Evolutionary conservation across 2,888 invertebrate genomes (phyloP).

Genomic region (Leptarthrus brevirostris): DNA sequence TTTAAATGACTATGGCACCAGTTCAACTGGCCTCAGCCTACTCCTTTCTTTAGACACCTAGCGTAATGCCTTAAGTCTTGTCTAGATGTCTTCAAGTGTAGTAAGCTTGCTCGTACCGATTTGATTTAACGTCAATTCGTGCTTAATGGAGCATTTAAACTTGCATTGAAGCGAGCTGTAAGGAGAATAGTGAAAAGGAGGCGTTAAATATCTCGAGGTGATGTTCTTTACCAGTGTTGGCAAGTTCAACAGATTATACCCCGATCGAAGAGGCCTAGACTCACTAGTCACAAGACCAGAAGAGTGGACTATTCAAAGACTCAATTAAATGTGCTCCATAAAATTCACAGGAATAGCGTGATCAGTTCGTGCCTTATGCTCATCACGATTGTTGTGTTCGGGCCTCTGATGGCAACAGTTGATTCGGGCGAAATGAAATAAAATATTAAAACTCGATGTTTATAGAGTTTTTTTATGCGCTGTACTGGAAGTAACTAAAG

Average conservation of each 20-base stretch:
- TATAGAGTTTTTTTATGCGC: constrained; percentile 13
- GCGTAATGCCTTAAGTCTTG: not conserved
- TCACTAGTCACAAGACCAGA: too few species aligned
- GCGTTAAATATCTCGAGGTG: constrained; percentile 45
- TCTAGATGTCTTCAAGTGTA: too few species aligned
- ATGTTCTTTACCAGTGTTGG: constrained; percentile 13
- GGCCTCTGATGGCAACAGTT: constrained; percentile 9
- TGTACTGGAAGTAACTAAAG: not conserved
- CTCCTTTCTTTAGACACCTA: too few species aligned
- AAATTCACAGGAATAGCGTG: constrained; percentile 45
- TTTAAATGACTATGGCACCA: constrained; percentile 17
- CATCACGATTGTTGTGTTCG: constrained; percentile 41
- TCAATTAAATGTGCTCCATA: constrained; percentile 47
- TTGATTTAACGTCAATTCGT: constrained; percentile 43
- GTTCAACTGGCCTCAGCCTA: too few species aligned
- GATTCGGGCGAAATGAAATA: constrained; percentile 25
- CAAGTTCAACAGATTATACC: not conserved
- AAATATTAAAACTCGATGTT: constrained; percentile 16
- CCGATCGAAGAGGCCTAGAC: not conserved
- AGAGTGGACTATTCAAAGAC: constrained; percentile 32
- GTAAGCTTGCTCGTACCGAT: constrained; percentile 6
- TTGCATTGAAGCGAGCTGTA: constrained; percentile 16
- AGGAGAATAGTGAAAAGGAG: constrained; percentile 29
- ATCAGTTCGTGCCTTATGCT: constrained; percentile 46
- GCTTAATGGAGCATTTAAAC: constrained; percentile 46